Evolutionary conservation across 2,888 invertebrate genomes (phyloP).

Genomic region (Lymantria dispar): DNA sequence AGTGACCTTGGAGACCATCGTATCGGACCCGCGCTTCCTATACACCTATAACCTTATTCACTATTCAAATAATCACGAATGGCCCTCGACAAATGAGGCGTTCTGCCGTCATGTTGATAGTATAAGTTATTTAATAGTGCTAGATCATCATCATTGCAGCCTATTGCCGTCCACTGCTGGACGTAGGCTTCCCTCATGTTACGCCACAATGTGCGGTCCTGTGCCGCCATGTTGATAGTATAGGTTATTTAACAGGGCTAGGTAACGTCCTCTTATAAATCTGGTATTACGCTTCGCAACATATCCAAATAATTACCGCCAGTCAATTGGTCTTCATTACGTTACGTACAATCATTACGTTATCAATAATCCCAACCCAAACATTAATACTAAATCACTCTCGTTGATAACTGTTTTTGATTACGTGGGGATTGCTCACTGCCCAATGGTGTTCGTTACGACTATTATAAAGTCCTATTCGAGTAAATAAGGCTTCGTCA

Average conservation of each 20-base stretch:
- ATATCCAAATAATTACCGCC: background rate
- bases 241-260: background rate
- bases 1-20: too few relatives aligned
- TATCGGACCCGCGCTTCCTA: too few relatives aligned
- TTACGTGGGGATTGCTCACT: background rate
- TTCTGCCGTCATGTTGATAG: too few relatives aligned
- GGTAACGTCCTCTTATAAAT: background rate
- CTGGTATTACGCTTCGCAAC: background rate
- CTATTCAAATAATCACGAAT: too few relatives aligned
- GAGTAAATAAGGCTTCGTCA: background rate
- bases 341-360: background rate
- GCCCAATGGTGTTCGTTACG: conserved; percentile 1
- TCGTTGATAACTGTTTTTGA: background rate
- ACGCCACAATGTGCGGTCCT: too few relatives aligned
- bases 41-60: too few relatives aligned
- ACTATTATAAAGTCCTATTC: background rate
- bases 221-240: background rate
- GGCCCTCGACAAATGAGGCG: too few relatives aligned
- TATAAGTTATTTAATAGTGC: too few relatives aligned
- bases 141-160: too few relatives aligned
- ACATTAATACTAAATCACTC: background rate
- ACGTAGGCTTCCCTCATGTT: too few relatives aligned
- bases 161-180: too few relatives aligned
- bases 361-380: background rate
- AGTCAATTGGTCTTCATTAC: background rate